Conservation (phyloP, 2,888 invertebrate species). For the Portevinia maculata region DNA sequence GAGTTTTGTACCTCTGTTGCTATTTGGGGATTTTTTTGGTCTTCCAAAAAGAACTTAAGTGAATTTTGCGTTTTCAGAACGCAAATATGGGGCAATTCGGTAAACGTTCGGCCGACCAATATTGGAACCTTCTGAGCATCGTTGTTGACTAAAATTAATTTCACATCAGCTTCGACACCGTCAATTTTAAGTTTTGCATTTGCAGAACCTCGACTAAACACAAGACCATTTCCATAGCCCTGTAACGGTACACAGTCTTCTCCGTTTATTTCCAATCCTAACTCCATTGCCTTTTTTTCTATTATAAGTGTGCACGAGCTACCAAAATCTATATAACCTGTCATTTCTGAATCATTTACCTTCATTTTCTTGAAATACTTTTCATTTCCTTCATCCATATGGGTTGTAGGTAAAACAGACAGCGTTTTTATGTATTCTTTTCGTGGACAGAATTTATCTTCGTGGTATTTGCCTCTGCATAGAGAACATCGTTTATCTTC, state of each 20-base stretch:
- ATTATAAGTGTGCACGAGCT: conserved; percentile 22
- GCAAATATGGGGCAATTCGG: conserved; percentile 37
- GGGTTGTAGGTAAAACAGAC: conserved; percentile 3
- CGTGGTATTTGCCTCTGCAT: too few species aligned
- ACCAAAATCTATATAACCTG: conserved; percentile 49
- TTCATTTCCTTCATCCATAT: conserved; percentile 12
- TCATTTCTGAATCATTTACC: conserved; percentile 32
- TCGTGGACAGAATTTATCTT: too few species aligned
- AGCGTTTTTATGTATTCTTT: conserved; percentile 9
- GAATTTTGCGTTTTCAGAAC: conserved; percentile 23
- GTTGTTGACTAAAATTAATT: conserved; percentile 40
- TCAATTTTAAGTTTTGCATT: conserved; percentile 35
- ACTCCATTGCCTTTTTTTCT: too few species aligned
- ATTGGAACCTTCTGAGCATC: too few species aligned
- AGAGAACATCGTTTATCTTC: conserved; percentile 9
- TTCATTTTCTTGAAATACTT: conserved; percentile 40
- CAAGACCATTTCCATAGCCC: conserved; percentile 44
- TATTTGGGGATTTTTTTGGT: neutral
- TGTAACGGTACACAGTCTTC: conserved; percentile 24
- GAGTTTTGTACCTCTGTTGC: neutral
- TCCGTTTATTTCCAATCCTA: conserved; percentile 15
- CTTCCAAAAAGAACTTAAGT: too few species aligned
- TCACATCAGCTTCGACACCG: conserved; percentile 21
- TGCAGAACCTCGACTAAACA: too few species aligned
- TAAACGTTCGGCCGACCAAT: conserved; percentile 41